phyloP scores from a whole-genome alignment of 1,140 invertebrate species.

The Glomeris maerens region DNA sequence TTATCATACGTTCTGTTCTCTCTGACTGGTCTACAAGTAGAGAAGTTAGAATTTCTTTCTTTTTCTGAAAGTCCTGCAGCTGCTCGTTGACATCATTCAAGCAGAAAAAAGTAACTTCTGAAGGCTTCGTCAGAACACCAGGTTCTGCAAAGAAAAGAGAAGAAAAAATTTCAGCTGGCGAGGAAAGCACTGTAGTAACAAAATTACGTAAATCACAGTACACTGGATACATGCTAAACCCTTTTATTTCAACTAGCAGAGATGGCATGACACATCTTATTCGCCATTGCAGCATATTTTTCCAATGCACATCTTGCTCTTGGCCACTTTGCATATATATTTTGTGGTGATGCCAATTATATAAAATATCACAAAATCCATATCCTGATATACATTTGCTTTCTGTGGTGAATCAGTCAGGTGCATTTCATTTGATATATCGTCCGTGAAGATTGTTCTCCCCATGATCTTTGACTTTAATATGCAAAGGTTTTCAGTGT shows the following conservation, averaged over 20 bases:
- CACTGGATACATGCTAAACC: background rate
- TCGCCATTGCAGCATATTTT: background rate
- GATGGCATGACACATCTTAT: background rate
- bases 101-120: background rate
- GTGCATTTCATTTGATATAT: background rate
- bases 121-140: background rate
- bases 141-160: background rate
- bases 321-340: background rate
- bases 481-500: too few species aligned
- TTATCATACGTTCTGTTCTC: too few species aligned
- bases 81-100: background rate
- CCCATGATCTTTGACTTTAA: background rate
- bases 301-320: background rate
- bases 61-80: too few species aligned
- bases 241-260: background rate
- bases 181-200: background rate
- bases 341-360: background rate
- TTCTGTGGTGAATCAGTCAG: background rate
- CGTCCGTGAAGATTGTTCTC: background rate
- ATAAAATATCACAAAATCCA: background rate
- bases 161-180: background rate
- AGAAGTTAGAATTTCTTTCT: too few species aligned
- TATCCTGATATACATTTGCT: background rate
- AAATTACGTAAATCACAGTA: background rate
- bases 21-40: too few species aligned